Evolutionary conservation across 1,140 invertebrate species (phyloP), one percentile per base, ranked within the genome.

Genomic region (Trachymyrmex septentrionalis): DNA sequence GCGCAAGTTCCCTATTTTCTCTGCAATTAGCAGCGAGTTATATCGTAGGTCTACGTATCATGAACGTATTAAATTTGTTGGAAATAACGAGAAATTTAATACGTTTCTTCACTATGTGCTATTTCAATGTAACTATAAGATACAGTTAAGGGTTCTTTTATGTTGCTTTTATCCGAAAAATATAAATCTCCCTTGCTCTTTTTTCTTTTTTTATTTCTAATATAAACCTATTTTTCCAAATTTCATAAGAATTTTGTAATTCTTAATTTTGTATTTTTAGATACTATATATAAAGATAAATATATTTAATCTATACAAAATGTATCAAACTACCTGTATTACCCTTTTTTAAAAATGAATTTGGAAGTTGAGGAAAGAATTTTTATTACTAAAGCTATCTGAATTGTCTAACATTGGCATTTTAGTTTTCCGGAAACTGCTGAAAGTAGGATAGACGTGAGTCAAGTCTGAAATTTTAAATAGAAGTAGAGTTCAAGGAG

Each of bases 51-150:
- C 19, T 12, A 27, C 6, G 2, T 16, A 34, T 59, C 53, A 24
- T 38, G 24, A 24, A 10, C 7, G 38, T 44, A 44, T 44, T 44
- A 44, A 44, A 44, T 44, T 44, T 44, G 10, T 44, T 0, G 38
- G n/a, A 50, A 50, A 30, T 66, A 78, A 50, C 19, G n/a, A 48
- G 27, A 7, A 63, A 78, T 30, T 55, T 66, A 67, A 21, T 67
- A 67, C 5, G 57, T 21, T 48, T 5, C 21, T 38, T 30, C 24
- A 3, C 10, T 57, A 30, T 48, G 71, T 30, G 9, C 34, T 34
- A 34, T 21, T 34, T 57, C 2, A 24, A 27, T 21, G n/a, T 4
- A 44, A 44, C 34, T 44, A 6, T 21, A 44, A 21, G n/a, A 38
- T 44, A 44, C 19, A 21, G 12, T 16, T 16, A 44, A 30, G 5